Percentiles rank a stretch among this genome's conserved stretches.
phyloP scores from a whole-genome alignment of 2,113 vertebrate genomes.

The Cyanoliseus patagonus region DNA sequence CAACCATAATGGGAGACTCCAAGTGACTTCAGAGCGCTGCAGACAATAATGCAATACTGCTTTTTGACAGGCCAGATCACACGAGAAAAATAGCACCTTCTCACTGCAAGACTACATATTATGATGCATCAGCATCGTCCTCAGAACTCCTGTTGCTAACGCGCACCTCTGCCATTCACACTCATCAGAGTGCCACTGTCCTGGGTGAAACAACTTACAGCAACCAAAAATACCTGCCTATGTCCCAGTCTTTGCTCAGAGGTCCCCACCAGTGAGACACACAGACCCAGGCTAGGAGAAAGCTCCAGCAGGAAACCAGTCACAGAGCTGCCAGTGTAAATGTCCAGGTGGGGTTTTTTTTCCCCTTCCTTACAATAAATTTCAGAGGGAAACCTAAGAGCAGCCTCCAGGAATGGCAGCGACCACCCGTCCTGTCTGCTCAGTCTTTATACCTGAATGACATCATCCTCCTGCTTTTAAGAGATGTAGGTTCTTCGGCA shows the following conservation, averaged over 20 bases:
- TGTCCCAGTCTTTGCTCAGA: background rate
- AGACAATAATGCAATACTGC: background rate
- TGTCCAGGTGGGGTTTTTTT: fast-evolving
- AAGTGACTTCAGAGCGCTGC: background rate
- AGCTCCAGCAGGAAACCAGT: background rate
- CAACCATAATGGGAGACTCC: background rate
- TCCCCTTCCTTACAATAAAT: background rate
- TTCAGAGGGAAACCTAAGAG: background rate
- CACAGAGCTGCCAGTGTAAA: background rate
- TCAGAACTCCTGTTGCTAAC: background rate
- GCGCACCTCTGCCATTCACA: background rate
- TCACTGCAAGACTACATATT: background rate
- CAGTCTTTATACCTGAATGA: background rate
- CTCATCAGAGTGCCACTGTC: background rate
- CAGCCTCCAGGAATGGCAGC: background rate
- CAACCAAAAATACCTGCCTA: background rate
- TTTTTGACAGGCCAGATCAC: background rate
- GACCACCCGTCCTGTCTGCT: background rate
- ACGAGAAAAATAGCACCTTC: background rate
- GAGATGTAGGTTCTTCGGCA: background rate
- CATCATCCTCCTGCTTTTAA: background rate
- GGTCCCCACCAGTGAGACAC: background rate
- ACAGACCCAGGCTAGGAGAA: background rate
- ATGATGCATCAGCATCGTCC: background rate
- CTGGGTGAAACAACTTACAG: background rate